Evolutionary conservation across 1,140 invertebrate species (phyloP), one percentile per base, ranked within the genome.

Genomic region (Trichonephila inaurata): DNA sequence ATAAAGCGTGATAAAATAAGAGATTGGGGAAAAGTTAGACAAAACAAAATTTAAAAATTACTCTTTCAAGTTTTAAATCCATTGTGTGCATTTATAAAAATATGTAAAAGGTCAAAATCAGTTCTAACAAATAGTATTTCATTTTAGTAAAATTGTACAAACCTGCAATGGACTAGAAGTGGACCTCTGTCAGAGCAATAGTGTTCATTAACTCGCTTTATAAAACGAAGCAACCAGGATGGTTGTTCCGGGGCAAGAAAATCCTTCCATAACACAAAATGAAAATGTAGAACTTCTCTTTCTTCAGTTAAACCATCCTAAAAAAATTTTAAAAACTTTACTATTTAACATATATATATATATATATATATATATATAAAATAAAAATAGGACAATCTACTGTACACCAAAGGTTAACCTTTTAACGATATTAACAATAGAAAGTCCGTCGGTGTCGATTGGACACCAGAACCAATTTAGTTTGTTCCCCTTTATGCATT

Each of bases 231-330:
- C 94, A 99, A 98, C 33, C 98, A 98, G 94, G 98, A 97, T 1
- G 98, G 98, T 96, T 99, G 97, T 95, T 99, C 98, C 0, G 98
- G 98, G 5, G 98, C 98, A 95, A 98, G 97, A 95, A 99, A 99
- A 96, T 98, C 98, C 95, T 99, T 99, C 98, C 98, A 99, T 69
- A 98, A 97, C 62, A 99, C 97, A 96, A 98, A 99, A 96, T 99
- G 98, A 96, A 99, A 99, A 95, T 99, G 98, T n/a, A 97, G 96
- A 12, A 98, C 97, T 91, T 97, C 97, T 77, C 98, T 96, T 51
- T 94, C 94, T 89, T 94, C 93, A 24, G 89, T 91, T 6, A 87
- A 60, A 62, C 95, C 81, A 94, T 94, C 93, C 93, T 94, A n/a
- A 40, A 90, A 2, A 60, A 1, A 19, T 86, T 72, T 58, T 24